Conservation (phyloP, 2,888 invertebrate species). For the Mechanitis mazaeus region DNA sequence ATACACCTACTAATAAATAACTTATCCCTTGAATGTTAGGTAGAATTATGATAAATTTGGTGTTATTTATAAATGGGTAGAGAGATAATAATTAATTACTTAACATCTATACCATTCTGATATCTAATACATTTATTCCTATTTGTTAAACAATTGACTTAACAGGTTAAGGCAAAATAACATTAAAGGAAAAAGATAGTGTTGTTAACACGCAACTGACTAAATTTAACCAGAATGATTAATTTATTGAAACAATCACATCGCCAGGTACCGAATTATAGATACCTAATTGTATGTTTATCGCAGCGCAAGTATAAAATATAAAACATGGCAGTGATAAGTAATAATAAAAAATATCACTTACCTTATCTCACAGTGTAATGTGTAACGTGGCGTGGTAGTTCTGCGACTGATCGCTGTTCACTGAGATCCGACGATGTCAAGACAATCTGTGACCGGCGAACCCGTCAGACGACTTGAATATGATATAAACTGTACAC, state of each 20-base stretch:
- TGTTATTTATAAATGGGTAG: too few relatives aligned
- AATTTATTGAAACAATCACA: background rate
- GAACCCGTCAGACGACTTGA: conserved; percentile 17
- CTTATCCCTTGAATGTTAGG: too few relatives aligned
- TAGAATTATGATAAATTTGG: too few relatives aligned
- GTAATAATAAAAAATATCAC: conserved; percentile 14
- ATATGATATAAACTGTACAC: conserved; percentile 4
- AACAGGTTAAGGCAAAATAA: background rate
- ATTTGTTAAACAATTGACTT: background rate
- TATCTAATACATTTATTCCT: background rate
- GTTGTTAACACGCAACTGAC: background rate
- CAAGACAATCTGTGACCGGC: conserved; percentile 17
- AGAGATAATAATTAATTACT: too few relatives aligned
- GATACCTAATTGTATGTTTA: background rate
- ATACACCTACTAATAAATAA: too few relatives aligned
- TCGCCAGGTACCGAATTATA: background rate
- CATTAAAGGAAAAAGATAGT: background rate
- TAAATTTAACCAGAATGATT: background rate
- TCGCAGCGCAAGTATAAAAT: background rate
- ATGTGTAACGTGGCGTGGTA: conserved; percentile 16
- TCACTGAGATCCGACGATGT: conserved; percentile 8
- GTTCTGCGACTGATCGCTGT: conserved; percentile 16
- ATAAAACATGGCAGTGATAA: background rate
- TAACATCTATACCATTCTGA: too few relatives aligned
- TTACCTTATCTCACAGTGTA: conserved; percentile 13